Percentiles rank a stretch among this genome's conserved stretches.
phyloP scores from a whole-genome alignment of 2,888 invertebrate genomes.

The Pecten maximus region DNA sequence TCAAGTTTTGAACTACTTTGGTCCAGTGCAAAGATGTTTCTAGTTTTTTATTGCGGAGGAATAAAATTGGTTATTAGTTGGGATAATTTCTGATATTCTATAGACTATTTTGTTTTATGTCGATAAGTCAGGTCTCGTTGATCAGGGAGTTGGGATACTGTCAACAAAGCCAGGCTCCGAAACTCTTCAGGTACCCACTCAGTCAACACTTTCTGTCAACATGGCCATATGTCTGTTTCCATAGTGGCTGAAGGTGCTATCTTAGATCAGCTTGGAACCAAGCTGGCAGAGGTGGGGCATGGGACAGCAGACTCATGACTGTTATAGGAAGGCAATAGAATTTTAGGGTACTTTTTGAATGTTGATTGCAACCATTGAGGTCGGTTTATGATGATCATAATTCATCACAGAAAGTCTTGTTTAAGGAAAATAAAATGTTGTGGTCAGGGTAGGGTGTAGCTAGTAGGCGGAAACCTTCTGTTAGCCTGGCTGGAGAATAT shows the following conservation, averaged over 20 bases:
- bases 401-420: neutral
- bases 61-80: neutral
- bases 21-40: neutral
- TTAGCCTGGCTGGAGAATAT: neutral
- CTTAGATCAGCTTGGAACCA: neutral
- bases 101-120: neutral
- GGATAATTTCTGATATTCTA: neutral
- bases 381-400: neutral
- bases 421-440: neutral
- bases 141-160: neutral
- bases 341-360: neutral
- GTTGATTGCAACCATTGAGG: neutral
- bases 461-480: neutral
- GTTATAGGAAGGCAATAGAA: neutral
- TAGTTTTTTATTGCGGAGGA: neutral
- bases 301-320: neutral
- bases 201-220: neutral
- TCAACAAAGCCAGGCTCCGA: neutral
- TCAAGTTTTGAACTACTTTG: neutral
- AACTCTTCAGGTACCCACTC: neutral
- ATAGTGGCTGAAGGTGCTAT: neutral
- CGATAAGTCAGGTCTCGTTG: neutral
- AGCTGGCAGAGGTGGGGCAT: neutral
- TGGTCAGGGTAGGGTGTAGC: neutral
- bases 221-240: neutral